Evolutionary conservation across 2,888 invertebrate species (phyloP), one percentile per base, ranked within the genome.

Genomic region (Miltochrista miniata): DNA sequence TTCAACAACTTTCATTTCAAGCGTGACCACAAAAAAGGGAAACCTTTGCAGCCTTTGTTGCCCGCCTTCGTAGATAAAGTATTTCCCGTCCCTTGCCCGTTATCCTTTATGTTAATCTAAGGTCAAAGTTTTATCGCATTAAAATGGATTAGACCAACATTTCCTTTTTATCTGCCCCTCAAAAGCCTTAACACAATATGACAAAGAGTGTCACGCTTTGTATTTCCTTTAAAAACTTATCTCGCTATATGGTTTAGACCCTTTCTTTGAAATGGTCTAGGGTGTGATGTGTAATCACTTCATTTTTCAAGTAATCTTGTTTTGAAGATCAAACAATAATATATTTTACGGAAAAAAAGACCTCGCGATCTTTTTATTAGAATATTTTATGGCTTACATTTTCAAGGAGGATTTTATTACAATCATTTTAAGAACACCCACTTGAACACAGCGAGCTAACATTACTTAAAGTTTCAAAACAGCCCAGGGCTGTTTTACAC

Each of bases 61-160:
- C 70, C 68, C 69, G 74, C 72, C 75, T 74, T 73, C 75, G 72
- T 69, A 81, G 82, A 83, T 84, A 83, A 77, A 74, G 69, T 78
- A 78, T 80, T 77, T 75, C 77, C 74, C 73, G 78, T 74, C 84
- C 85, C 78, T 83, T 86, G 84, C 77, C 79, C 81, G 78, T 83
- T 81, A 79, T 80, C 83, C 83, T 81, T 80, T 83, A 84, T 85
- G 83, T 79, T 83, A 83, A 86, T 86, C 81, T 81, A 69, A 79
- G 82, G 83, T 79, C 79, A 76, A 73, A 74, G 77, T 74, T 81
- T 83, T 82, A 82, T 81, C 83, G 68, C 73, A 67, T 79, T 79
- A 76, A 75, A 83, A 83, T 74, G 82, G 79, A 83, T 81, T 83
- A 83, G 61, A 74, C 68, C 64, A 62, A 61, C 80, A 77, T 77